A percentile compares a stretch with the other conserved stretches of the same genome.
Evolutionary conservation across 37 sponge, comb jelly and placozoan species (phyloP).

Genomic region (Petrosia ficiformis): DNA sequence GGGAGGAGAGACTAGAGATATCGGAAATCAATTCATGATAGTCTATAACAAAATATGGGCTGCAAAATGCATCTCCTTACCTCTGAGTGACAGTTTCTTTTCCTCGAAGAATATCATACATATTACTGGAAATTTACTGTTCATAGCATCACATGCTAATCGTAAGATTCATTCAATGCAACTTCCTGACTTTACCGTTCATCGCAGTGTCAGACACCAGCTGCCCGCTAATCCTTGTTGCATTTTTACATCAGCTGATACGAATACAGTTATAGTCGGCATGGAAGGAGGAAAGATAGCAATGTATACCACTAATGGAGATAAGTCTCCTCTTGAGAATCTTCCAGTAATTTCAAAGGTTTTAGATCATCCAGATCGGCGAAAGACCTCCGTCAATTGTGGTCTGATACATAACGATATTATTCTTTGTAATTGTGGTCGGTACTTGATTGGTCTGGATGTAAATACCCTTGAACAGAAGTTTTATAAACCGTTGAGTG

Average conservation of each 20-base stretch:
- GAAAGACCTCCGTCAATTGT: slow-evolving; percentile 15
- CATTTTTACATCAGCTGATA: neutral
- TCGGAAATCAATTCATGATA: neutral
- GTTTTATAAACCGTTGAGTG: slow-evolving; percentile 27
- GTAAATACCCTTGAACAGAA: slow-evolving; percentile 19
- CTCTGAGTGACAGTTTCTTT: too few species aligned
- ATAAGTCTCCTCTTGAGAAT: neutral
- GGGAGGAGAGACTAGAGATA: neutral
- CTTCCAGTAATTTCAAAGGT: neutral
- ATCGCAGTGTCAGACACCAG: slow-evolving; percentile 16
- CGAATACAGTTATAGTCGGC: slow-evolving; percentile 27
- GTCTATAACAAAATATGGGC: slow-evolving; percentile 23
- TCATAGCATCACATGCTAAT: slow-evolving; percentile 19
- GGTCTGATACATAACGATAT: slow-evolving; percentile 27
- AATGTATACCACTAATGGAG: slow-evolving; percentile 12
- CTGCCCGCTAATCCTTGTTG: slow-evolving; percentile 7
- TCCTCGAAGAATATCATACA: too few species aligned
- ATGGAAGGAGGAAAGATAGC: slow-evolving; percentile 33
- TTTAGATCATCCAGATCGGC: slow-evolving; percentile 15
- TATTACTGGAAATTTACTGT: too few species aligned
- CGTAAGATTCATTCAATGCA: slow-evolving; percentile 23
- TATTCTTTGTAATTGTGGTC: slow-evolving; percentile 66
- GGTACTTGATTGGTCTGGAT: slow-evolving; percentile 37
- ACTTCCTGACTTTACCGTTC: slow-evolving; percentile 27
- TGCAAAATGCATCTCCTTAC: too few species aligned